Base-by-base conservation (phyloP, 2,797 vertebrate species). In the Anguilla marmorata region DNA sequence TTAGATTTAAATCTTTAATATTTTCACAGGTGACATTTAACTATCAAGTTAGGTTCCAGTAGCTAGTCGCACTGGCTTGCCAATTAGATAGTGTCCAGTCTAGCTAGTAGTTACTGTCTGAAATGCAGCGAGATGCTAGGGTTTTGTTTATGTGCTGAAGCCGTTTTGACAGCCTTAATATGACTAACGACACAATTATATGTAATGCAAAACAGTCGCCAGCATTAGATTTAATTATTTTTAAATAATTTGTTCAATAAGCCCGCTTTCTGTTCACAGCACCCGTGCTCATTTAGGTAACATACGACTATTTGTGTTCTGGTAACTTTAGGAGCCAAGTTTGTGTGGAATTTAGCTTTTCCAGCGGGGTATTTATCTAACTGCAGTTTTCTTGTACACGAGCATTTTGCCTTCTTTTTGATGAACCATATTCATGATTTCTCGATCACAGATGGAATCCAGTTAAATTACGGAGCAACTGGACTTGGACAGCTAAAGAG, bases 11-110 rank as follows among this genome's bases (percentile, higher is more conserved):
- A 41, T 74, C 69, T 12, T 74, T 37, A 41, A 76, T 76, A 3
- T 76, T 92, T 54, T 95, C 94, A 92, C 93, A 88, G 60, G 93
- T 94, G 90, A 87, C 93, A 93, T 91, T 92, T 92, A 90, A 89
- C 93, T 92, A 89, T 94, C 93, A 94, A 95, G 95, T 95, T 95
- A 95, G 94, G 74, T 76, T 95, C 91, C 93, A 93, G 94, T 60
- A 85, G 50, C 48, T 87, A 45, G 41, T 45, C 41, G 5, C 56
- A 93, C 93, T 94, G 89, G 80, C 91, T 91, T 8, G 8, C 50
- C 50, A 52, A 12, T 93, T 94, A 93, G 91, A 91, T 90, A 90
- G 89, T 91, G 93, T 91, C 56, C 14, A 58, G 56, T 16, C 56
- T 58, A 58, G 82, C 88, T 82, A 24, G 87, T 90, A 60, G 72